A percentile compares a stretch with the other conserved stretches of the same genome.
phyloP scores from a whole-genome alignment of 2,113 vertebrate genomes.

The Thalassarche chlororhynchos region DNA sequence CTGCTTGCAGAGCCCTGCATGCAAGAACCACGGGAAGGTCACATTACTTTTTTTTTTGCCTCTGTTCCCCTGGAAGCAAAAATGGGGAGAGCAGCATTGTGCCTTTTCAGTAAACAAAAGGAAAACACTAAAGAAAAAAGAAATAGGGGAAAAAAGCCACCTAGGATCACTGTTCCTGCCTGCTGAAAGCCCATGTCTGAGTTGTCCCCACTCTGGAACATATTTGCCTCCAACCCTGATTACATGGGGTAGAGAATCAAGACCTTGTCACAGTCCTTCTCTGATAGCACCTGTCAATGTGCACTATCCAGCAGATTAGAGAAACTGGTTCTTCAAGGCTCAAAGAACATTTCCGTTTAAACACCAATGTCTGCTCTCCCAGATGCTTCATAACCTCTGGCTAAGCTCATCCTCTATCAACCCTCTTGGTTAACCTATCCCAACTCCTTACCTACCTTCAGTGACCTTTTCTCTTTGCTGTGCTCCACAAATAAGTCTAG shows the following conservation, averaged over 20 bases:
- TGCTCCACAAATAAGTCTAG: not conserved
- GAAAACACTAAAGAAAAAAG: not conserved
- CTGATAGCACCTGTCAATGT: not conserved
- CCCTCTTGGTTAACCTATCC: not conserved
- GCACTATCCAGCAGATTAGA: not conserved
- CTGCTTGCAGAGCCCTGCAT: not conserved
- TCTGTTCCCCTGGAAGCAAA: not conserved
- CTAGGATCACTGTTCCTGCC: not conserved
- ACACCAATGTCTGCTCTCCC: not conserved
- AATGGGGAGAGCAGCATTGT: not conserved
- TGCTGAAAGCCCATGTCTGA: not conserved
- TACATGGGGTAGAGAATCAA: not conserved
- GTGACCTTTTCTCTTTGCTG: not conserved
- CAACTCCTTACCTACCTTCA: not conserved
- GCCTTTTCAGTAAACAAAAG: not conserved
- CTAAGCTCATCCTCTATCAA: not conserved
- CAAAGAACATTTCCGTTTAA: not conserved
- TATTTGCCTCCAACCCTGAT: not conserved
- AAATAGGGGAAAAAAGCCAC: rapidly evolving
- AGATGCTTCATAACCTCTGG: not conserved
- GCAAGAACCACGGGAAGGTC: not conserved
- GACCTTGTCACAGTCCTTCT: not conserved
- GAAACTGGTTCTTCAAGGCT: not conserved
- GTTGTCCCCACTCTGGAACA: not conserved
- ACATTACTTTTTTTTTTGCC: not conserved